Conservation (phyloP, 2,888 invertebrate genomes). For the Phaedon cochleariae region DNA sequence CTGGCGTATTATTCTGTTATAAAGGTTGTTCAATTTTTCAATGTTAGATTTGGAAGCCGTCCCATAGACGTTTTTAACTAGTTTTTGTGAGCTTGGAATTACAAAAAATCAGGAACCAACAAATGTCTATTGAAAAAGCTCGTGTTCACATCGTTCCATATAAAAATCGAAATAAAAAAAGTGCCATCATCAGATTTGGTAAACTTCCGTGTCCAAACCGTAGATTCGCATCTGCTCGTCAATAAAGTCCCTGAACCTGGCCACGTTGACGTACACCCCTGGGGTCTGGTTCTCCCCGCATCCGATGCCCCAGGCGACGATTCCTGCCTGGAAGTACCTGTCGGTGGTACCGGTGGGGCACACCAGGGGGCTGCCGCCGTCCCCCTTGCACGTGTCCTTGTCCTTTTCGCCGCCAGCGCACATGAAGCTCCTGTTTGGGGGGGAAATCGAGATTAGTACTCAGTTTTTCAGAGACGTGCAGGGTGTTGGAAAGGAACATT, state of each 20-base stretch:
- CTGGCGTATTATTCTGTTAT: too few relatives aligned
- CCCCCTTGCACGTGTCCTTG: conserved; percentile 73
- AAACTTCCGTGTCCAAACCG: conserved; percentile 43
- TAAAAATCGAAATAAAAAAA: too few relatives aligned
- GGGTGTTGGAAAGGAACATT: too few relatives aligned
- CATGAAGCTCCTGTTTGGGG: conserved; percentile 76
- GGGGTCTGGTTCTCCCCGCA: conserved; percentile 75
- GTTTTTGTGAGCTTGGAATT: too few relatives aligned
- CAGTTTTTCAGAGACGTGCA: too few relatives aligned
- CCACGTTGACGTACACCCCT: conserved; percentile 79
- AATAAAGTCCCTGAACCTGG: conserved; percentile 74
- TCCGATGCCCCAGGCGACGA: conserved; percentile 85
- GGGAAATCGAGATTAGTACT: too few relatives aligned
- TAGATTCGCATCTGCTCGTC: conserved; percentile 47
- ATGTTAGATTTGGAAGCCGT: too few relatives aligned
- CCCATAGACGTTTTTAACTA: too few relatives aligned
- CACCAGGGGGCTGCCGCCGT: conserved; percentile 68
- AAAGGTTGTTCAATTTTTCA: too few relatives aligned
- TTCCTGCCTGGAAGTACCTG: conserved; percentile 69
- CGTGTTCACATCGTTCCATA: too few relatives aligned
- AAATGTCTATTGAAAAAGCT: too few relatives aligned
- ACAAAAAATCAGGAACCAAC: too few relatives aligned
- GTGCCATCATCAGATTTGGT: conserved; percentile 32
- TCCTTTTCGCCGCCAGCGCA: conserved; percentile 75
- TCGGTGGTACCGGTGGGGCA: conserved; percentile 74